phyloP scores from a whole-genome alignment of 2,797 vertebrate species.

The Dendrocincla fuliginosa region DNA sequence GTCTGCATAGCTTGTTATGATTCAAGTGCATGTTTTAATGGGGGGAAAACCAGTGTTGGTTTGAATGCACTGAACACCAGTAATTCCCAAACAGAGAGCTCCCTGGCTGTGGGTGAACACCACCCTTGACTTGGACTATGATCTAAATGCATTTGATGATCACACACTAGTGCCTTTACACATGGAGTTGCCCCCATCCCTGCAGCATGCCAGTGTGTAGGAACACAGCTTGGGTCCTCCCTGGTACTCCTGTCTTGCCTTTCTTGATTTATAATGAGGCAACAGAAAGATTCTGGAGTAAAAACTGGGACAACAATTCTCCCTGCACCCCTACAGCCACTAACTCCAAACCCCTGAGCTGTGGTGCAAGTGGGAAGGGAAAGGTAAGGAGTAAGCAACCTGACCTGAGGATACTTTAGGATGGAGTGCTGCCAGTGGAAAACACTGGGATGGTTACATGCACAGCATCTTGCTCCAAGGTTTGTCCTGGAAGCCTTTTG shows the following conservation, averaged over 20 bases:
- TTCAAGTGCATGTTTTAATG: not conserved
- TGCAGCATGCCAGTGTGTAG: not conserved
- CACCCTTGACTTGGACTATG: not conserved
- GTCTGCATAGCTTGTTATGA: not conserved
- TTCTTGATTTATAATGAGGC: not conserved
- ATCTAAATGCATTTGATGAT: not conserved
- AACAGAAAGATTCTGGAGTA: not conserved
- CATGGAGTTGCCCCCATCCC: not conserved
- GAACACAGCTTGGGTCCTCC: not conserved
- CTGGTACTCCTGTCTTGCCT: not conserved
- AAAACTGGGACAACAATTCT: not conserved
- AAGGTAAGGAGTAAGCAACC: not conserved
- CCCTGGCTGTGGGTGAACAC: not conserved
- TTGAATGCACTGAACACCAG: not conserved
- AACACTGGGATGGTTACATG: not conserved
- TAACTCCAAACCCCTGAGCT: not conserved
- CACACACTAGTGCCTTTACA: not conserved
- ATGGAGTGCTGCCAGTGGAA: not conserved
- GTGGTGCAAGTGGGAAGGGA: not conserved
- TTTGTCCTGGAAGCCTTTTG: not conserved
- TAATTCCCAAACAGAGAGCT: not conserved
- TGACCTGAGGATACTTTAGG: not conserved
- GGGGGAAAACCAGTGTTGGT: not conserved
- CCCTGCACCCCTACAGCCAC: not conserved
- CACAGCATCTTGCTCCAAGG: not conserved